A percentile compares a stretch with the other conserved stretches of the same genome.
Evolutionary conservation across 1,140 invertebrate species (phyloP).

Genomic region (Monochamus saltuarius): DNA sequence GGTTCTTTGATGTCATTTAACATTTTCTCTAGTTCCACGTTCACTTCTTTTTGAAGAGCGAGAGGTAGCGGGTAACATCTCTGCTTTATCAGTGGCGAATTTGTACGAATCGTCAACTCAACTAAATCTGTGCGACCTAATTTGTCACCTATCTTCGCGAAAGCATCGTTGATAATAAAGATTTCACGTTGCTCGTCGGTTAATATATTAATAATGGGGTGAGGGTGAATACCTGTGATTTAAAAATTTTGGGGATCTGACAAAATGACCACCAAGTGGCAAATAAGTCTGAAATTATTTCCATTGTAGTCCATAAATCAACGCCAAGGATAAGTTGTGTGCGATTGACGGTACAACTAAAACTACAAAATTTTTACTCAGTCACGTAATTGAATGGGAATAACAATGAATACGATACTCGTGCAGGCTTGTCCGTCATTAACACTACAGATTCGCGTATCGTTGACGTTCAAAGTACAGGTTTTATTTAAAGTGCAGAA

Average conservation of each 20-base stretch:
- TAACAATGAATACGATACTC: neutral
- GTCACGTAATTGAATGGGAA: neutral
- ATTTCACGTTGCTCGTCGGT: neutral
- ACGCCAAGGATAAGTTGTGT: conserved; percentile 1
- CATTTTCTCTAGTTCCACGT: conserved; percentile 28
- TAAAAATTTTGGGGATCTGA: neutral
- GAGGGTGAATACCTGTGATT: neutral
- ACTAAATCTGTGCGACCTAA: conserved; percentile 6
- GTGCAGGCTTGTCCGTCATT: neutral
- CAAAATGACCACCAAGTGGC: neutral
- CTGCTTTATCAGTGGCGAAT: conserved; percentile 7
- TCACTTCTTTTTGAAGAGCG: conserved; percentile 11
- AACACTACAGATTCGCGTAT: neutral
- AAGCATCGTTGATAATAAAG: neutral
- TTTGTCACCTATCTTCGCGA: neutral
- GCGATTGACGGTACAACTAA: neutral
- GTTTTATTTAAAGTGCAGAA: neutral
- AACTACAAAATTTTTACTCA: neutral
- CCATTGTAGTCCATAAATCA: conserved; percentile 8
- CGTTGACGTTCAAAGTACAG: too few relatives aligned
- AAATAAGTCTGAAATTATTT: neutral
- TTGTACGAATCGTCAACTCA: neutral
- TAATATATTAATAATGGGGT: too few relatives aligned
- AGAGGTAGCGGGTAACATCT: conserved; percentile 11
- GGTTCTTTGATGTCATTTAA: conserved; percentile 32